Conservation (phyloP, 2,888 invertebrate genomes). For the Napeogenes inachia region DNA sequence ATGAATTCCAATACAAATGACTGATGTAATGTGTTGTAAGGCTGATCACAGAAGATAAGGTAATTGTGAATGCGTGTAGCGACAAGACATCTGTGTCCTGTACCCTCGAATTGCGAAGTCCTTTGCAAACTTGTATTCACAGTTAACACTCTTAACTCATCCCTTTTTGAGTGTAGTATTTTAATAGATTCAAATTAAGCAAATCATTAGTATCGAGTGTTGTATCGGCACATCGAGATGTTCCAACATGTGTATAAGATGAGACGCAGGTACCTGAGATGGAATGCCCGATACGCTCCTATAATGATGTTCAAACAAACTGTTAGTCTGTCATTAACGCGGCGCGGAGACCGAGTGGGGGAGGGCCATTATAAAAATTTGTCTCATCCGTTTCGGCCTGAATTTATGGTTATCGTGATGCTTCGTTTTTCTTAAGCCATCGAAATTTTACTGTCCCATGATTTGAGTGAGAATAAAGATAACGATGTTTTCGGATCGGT, state of each 20-base stretch:
- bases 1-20: no score
- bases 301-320: constrained; percentile 78
- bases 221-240: constrained; percentile 44
- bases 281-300: constrained; percentile 73
- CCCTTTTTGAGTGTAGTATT: no score
- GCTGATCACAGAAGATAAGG: constrained; percentile 59
- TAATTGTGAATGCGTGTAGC: constrained; percentile 73
- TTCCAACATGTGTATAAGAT: constrained; percentile 50
- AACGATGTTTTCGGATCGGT: constrained; percentile 69
- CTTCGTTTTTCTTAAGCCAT: constrained; percentile 68
- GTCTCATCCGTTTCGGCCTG: constrained; percentile 75
- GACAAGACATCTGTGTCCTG: constrained; percentile 41
- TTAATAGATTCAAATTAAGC: constrained; percentile 13
- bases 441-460: constrained; percentile 71
- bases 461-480: constrained; percentile 74
- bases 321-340: constrained; percentile 76
- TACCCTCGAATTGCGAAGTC: constrained; percentile 24
- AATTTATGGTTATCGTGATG: constrained; percentile 75
- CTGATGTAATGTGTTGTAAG: constrained; percentile 61
- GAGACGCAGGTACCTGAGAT: constrained; percentile 61
- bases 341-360: constrained; percentile 68
- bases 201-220: constrained; percentile 37
- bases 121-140: constrained; percentile 10
- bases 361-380: constrained; percentile 77
- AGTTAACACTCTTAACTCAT: constrained; percentile 5